Percentiles rank a stretch among this genome's conserved stretches.
Conservation (phyloP, 2,113 vertebrate species). For the Callithrix jacchus region DNA sequence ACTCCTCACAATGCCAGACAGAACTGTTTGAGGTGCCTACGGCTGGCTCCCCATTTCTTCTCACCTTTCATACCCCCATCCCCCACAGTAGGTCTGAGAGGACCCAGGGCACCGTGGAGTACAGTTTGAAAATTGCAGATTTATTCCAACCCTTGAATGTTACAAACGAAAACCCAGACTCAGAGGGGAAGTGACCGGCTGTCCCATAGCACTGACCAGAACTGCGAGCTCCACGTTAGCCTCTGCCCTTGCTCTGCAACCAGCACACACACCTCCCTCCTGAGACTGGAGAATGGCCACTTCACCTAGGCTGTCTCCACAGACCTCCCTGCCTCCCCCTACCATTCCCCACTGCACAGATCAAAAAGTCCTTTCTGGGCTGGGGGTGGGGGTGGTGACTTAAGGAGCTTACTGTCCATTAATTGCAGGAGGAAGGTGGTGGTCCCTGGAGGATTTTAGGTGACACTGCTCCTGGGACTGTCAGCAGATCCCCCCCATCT, state of each 20-base stretch:
- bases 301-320: not conserved
- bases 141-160: not conserved
- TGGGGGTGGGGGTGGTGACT: no score
- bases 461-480: not conserved
- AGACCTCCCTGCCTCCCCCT: not conserved
- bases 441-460: not conserved
- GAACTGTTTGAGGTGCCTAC: not conserved
- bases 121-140: not conserved
- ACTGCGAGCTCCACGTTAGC: not conserved
- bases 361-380: not conserved
- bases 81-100: not conserved
- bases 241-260: fast-evolving
- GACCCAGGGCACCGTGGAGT: not conserved
- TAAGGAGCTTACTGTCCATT: not conserved
- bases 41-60: not conserved
- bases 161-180: not conserved
- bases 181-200: not conserved
- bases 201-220: not conserved
- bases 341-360: not conserved
- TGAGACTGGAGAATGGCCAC: not conserved
- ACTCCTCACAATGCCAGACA: not conserved
- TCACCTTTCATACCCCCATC: not conserved
- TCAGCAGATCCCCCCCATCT: not conserved
- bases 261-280: not conserved
- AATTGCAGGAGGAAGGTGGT: not conserved